Evolutionary conservation across 1,140 invertebrate genomes (phyloP).

Genomic region (Pogonus chalceus): DNA sequence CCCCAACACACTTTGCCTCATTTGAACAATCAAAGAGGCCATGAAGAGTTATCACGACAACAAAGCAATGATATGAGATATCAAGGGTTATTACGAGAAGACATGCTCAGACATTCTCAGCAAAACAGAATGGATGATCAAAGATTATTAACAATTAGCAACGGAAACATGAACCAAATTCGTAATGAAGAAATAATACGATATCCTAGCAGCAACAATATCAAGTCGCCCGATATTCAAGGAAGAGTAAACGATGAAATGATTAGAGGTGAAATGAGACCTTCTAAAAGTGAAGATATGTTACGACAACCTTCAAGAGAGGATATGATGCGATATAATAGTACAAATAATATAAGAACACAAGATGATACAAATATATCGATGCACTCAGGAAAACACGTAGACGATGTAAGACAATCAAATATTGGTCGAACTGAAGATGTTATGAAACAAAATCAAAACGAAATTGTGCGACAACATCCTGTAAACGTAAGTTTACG

Average conservation of each 20-base stretch:
- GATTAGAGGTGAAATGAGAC: constrained; percentile 23
- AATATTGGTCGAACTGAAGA: neutral
- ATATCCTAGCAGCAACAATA: constrained; percentile 28
- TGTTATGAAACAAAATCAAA: neutral
- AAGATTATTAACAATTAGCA: neutral
- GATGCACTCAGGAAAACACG: constrained; percentile 10
- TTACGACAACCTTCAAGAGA: constrained; percentile 20
- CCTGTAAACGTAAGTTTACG: constrained; percentile 27
- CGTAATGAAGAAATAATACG: constrained; percentile 28
- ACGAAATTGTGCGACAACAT: constrained; percentile 5
- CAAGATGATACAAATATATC: constrained; percentile 18
- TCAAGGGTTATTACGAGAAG: constrained; percentile 15
- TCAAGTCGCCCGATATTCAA: constrained; percentile 23
- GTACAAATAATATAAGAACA: constrained; percentile 29
- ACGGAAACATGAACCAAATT: neutral
- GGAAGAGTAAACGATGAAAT: constrained; percentile 21
- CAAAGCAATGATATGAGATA: constrained; percentile 6
- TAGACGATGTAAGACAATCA: neutral
- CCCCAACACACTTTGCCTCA: neutral
- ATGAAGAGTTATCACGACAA: neutral
- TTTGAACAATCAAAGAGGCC: neutral
- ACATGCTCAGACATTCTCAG: constrained; percentile 12
- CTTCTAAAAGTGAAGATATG: constrained; percentile 30
- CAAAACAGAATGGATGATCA: constrained; percentile 3
- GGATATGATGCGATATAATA: constrained; percentile 31